Evolutionary conservation across 2,113 vertebrate genomes (phyloP).

Genomic region (Dasyornis broadbenti): DNA sequence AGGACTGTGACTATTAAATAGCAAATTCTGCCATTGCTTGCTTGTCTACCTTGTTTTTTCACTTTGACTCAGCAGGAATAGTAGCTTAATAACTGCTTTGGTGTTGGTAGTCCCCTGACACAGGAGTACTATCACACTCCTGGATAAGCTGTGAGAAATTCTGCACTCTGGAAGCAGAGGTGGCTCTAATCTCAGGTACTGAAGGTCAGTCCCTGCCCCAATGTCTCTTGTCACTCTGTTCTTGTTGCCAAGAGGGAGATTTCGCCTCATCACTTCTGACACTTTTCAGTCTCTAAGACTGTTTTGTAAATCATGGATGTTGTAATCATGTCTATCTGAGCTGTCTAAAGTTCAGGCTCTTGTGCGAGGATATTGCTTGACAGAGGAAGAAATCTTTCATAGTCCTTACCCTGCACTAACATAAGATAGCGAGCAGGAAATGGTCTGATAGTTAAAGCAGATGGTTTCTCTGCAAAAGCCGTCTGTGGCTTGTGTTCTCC

Average conservation of each 20-base stretch:
- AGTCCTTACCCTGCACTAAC: neutral
- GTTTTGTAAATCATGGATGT: neutral
- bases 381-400: neutral
- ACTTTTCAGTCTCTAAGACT: neutral
- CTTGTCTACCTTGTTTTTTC: neutral
- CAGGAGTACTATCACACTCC: neutral
- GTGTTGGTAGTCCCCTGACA: neutral
- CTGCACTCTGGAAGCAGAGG: neutral
- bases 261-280: neutral
- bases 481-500: slow-evolving; percentile 37
- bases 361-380: neutral
- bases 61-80: neutral
- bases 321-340: neutral
- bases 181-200: neutral
- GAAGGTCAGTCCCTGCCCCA: accelerated
- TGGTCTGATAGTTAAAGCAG: slow-evolving; percentile 33
- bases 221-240: neutral
- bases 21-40: neutral
- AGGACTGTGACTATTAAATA: neutral
- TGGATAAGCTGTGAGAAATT: neutral
- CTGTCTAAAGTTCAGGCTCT: neutral
- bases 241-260: neutral
- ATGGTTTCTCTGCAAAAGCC: slow-evolving; percentile 45
- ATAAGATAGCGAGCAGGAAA: slow-evolving; percentile 1
- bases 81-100: neutral